Evolutionary conservation across 2,113 vertebrate genomes (phyloP), one percentile per base, ranked within the genome.

Genomic region (Gasterosteus aculeatus): DNA sequence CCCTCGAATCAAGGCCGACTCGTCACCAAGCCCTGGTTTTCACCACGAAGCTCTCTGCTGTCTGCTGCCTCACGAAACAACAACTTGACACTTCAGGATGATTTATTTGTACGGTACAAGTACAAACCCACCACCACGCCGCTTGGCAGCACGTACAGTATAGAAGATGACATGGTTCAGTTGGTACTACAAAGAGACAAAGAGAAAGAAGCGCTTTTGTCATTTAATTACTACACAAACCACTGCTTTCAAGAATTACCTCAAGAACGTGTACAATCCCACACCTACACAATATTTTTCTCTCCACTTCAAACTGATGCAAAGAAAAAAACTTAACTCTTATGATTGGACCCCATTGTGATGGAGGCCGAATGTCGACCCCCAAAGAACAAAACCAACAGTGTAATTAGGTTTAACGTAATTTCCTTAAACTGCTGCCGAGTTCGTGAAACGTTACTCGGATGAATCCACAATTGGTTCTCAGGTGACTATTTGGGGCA

Each of bases 1-100:
- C 72, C 71, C 70, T 81, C 63, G 62, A 88, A 85, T 85, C 85
- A 87, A 84, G 78, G 86, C 84, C 81, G 51, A 7, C 80, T 63
- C 69, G 56, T 76, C 80, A 33, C 53, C 60, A 33, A 26, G 44
- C 44, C 2, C 39, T 33, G 46, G 44, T 53, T 69, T 19, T 56
- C 58, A 41, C 33, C 49, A 54, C 69, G 54, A 64, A 82, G 29
- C 71, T 67, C 62, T 38, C 58, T 16, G 54, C 70, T 14, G 29
- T 67, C 14, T n/a, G 29, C 63, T 1, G 26, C 12, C 57, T 22
- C 56, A 1, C 35, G 8, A 29, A 57, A 68, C 33, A 61, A 35
- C 4, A 56, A 69, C 47, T 67, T 39, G 31, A 72, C 53, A 67
- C 72, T 68, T 54, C 2, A 51, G 33, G 67, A 29, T 12, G 54